Evolutionary conservation across 92 coral and sea anemone genomes (phyloP), one percentile per base, ranked within the genome.

Genomic region (Phenganax marumi): DNA sequence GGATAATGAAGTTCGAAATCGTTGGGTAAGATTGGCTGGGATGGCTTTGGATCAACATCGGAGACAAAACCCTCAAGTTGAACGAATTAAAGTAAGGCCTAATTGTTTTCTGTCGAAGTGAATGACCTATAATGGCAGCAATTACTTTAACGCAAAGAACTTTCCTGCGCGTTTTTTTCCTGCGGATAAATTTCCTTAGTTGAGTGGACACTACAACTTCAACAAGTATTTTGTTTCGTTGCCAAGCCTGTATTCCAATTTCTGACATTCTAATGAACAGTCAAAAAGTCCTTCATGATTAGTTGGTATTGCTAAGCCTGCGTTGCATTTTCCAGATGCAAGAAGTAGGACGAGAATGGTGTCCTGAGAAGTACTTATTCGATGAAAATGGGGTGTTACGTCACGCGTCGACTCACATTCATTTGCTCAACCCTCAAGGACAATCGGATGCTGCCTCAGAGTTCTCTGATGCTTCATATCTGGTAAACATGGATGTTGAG

Each of bases 301-400:
- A 33, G 43, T 33, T 33, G 5, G 43, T 33, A 5, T 33, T 33
- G 43, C 43, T 33, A 33, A 33, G 43, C 43, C 43, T 33, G 43
- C 43, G 43, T 33, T 33, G 43, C 43, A 33, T 33, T 33, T 33
- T 33, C 2, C 33, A 77, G 82, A 71, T 18, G 6, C 43, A 58
- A 0, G 70, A 46, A 50, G 63, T 49, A 25, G 39, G 22, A n/a
- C 53, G 71, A 49, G 82, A 77, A 62, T 56, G 50, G 63, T 77
- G 82, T 62, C 82, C 82, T n/a, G 82, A 77, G 49, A 77, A 62
- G 46, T 77, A 77, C 39, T 21, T 77, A 16, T 77, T 77, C 19
- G 65, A 77, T 65, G 82, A 77, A 60, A 16, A 77, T 48, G 82
- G 82, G 12, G 54, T 9, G 14, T 19, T 77, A 46, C 71, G 50